Evolutionary conservation across 2,888 invertebrate species (phyloP).

Genomic region (Leptinotarsa rubiginosa): DNA sequence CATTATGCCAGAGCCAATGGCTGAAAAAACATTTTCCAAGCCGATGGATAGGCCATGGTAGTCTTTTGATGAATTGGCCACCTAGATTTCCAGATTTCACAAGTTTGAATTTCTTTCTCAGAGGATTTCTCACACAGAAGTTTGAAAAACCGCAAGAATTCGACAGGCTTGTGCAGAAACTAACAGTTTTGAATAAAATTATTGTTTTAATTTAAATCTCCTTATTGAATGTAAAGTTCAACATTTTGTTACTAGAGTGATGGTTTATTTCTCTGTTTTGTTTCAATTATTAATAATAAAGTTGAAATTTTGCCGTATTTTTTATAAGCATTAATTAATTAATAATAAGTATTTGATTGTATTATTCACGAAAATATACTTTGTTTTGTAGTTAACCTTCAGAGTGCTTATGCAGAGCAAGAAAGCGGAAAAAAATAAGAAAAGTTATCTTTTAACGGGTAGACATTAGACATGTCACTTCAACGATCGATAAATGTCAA

Average conservation of each 20-base stretch:
- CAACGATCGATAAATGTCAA: no score
- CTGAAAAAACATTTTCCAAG: conserved; percentile 28
- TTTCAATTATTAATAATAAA: neutral
- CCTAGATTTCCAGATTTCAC: conserved; percentile 23
- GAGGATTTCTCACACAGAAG: neutral
- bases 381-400: no score
- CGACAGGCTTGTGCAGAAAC: neutral
- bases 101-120: conserved; percentile 23
- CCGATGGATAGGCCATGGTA: conserved; percentile 28
- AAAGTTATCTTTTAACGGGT: no score
- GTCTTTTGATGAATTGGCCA: conserved; percentile 8
- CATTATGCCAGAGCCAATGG: conserved; percentile 21
- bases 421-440: no score
- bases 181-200: neutral
- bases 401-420: no score
- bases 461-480: no score
- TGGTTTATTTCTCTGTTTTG: neutral
- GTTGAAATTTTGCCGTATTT: neutral
- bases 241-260: neutral
- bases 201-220: neutral
- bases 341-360: no score
- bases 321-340: no score
- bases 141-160: neutral
- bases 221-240: neutral
- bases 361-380: no score